Percentiles rank a stretch among this genome's conserved stretches.
These are phyloP conservation scores for Ondatra zibethicus DNA, from an alignment of 2,113 vertebrate species.

Conservation along the genomic window DNA sequence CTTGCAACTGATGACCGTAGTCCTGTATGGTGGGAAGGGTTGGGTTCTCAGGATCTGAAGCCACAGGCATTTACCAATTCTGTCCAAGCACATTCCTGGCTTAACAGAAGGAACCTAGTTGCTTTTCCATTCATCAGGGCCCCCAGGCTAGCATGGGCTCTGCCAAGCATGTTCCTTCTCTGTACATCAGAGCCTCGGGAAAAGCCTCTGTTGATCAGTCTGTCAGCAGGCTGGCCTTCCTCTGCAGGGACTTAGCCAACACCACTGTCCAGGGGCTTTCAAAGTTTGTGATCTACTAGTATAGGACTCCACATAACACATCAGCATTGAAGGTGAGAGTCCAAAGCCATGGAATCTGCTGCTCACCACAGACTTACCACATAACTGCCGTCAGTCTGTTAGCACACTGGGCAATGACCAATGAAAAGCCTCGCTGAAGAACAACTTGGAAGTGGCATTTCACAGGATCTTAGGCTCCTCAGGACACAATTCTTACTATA, in stretches of 20 bases:
- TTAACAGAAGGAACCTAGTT: background rate
- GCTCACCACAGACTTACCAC: background rate
- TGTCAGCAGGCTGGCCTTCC: background rate
- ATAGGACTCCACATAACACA: background rate
- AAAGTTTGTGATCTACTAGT: background rate
- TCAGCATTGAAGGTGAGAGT: background rate
- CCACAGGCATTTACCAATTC: background rate
- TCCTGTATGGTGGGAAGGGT: background rate
- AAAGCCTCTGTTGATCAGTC: background rate
- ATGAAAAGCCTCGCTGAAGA: background rate
- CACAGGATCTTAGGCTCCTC: background rate
- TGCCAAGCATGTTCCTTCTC: background rate
- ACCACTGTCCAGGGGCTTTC: background rate
- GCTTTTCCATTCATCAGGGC: background rate
- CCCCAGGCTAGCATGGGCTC: background rate
- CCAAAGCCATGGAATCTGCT: background rate
- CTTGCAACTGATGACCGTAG: background rate
- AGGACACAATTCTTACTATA: background rate
- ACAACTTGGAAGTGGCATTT: background rate
- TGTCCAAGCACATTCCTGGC: background rate
- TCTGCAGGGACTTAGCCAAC: background rate
- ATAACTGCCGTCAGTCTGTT: background rate
- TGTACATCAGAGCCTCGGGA: background rate
- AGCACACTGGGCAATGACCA: background rate
- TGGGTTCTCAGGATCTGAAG: background rate